Evolutionary conservation across 2,888 invertebrate genomes (phyloP), one percentile per base, ranked within the genome.

Genomic region (Drosophila tripunctata): DNA sequence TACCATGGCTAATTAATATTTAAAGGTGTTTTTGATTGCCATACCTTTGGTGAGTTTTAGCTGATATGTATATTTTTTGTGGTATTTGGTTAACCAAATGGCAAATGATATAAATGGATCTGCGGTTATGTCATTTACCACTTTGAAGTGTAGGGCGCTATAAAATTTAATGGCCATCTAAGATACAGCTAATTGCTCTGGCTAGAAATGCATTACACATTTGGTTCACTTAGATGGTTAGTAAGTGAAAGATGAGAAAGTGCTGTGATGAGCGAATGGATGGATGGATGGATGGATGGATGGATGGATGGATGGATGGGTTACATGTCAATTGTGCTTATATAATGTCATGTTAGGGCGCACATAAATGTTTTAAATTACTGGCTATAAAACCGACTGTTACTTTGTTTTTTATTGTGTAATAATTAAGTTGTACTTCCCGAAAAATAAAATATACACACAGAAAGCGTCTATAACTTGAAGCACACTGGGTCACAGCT

Each of bases 1-100:
- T 51, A 21, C 14, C 30, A 84, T 21, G 81, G 69, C 72, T 81
- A 82, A 82, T 82, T 82, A 82, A 82, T 82, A 82, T 82, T 87
- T 87, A 67, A 81, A 78, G 75, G 87, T 81, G 87, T 67, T 84
- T n/a, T 75, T 65, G 55, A 75, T 77, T 73, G 69, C 58, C 36
- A 60, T 38, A 43, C 76, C 54, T 54, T 38, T 62, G 54, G 21
- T 10, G 31, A 17, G 17, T 15, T 36, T 17, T 4, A 10, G 10
- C 33, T 38, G 24, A 21, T 24, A 17, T n/a, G n/a, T n/a, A n/a
- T n/a, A n/a, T n/a, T n/a, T n/a, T 15, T 22, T 14, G 15, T 24
- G 15, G 5, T 3, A 38, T 36, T 52, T n/a, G n/a, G 45, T 51
- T 33, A 40, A 14, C 33, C 60, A 51, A 57, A 69, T 58, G 58